Evolutionary conservation across 1,140 invertebrate species (phyloP).

Genomic region (Euborellia annulipes): DNA sequence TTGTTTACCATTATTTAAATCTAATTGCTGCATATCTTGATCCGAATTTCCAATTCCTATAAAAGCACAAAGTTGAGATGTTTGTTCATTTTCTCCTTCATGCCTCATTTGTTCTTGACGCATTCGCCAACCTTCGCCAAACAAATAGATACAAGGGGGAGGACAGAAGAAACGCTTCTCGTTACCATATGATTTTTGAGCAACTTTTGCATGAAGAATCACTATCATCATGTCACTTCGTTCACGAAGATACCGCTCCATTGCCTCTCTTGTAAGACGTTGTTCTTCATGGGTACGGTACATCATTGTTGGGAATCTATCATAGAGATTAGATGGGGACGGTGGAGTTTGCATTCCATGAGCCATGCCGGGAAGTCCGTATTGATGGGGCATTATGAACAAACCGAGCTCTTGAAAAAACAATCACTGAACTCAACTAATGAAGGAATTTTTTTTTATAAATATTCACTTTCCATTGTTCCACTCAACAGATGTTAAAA

Average conservation of each 20-base stretch:
- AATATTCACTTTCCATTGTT: no score
- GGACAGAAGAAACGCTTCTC: constrained; percentile 99
- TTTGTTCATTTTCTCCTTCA: constrained; percentile 76
- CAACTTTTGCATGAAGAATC: constrained; percentile 95
- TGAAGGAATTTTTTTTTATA: no score
- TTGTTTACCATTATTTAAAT: constrained; percentile 87
- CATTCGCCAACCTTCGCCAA: constrained; percentile 92
- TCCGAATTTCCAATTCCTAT: constrained; percentile 98
- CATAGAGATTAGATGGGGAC: constrained; percentile 41
- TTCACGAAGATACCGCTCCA: constrained; percentile 89
- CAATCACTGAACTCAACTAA: no score
- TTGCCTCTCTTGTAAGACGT: constrained; percentile 78
- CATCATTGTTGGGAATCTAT: constrained; percentile 22
- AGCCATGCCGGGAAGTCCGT: constrained; percentile 47
- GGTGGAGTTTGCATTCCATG: constrained; percentile 59
- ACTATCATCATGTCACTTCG: constrained; percentile 92
- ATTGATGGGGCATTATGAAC: constrained; percentile 57
- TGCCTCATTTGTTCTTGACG: constrained; percentile 80
- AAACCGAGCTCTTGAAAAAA: no score
- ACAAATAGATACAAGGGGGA: constrained; percentile 96
- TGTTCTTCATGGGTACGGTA: constrained; percentile 64
- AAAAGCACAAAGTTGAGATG: constrained; percentile 86
- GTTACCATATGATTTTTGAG: constrained; percentile 99
- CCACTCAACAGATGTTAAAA: no score
- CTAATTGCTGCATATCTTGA: constrained; percentile 97